Base-by-base conservation (phyloP, 2,888 invertebrate species). In the Silvanus unidentatus region DNA sequence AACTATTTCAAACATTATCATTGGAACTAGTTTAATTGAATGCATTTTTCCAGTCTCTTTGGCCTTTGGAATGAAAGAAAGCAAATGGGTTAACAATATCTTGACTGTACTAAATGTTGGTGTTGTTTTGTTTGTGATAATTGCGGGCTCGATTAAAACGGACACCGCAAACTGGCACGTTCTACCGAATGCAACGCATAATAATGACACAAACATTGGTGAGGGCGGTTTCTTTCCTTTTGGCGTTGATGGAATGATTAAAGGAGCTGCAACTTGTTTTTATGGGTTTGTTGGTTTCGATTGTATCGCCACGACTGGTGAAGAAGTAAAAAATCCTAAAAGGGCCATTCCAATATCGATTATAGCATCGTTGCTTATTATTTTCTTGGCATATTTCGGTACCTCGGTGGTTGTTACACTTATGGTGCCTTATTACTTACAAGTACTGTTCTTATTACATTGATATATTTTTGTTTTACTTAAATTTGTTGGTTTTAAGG, bases 221-320 rank as follows among this genome's bases (percentile, higher is more conserved):
- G 66, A 65, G 6, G 93, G 93, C 0, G 93, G 93, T 2, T 93
- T 93, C 70, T 81, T 86, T 47, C 93, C 93, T 0, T 93, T 82
- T 68, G 93, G 92, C 0, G 60, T 87, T 16, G 75, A 80, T 0
- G 93, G 89, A 2, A 80, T 89, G 55, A 81, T 90, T 53, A 80
- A 80, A 48, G 90, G 90, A 0, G 88, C 88, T 1, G 88, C 88
- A 0, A 84, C 82, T 3, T 90, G 89, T 67, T 95, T 95, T 73
- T 95, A 93, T 66, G 92, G 90, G 3, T 95, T 93, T 64, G 89
- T 95, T 47, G 94, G 94, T 0, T 95, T 95, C 72, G 95, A 95
- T 73, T 88, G 88, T 65, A 90, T 89, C 45, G 88, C 88, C 12
- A 88, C 88, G 0, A 85, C 88, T 10, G 88, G 93, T 4, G 95